phyloP scores from a whole-genome alignment of 1,140 invertebrate genomes.

The Camponotus pennsylvanicus region DNA sequence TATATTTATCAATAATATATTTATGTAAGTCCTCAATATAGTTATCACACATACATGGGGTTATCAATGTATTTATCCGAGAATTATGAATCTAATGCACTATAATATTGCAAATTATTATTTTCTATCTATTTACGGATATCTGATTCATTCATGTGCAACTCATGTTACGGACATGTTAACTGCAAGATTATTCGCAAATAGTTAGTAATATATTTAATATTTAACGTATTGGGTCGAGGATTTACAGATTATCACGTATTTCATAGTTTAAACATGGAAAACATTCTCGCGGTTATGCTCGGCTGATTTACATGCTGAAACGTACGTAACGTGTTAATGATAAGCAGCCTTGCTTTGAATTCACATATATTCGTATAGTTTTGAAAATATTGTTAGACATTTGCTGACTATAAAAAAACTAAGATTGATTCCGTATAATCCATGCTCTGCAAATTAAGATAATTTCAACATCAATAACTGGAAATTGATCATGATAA shows the following conservation, averaged over 20 bases:
- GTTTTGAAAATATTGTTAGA: not conserved
- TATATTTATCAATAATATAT: too few relatives aligned
- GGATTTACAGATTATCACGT: not conserved
- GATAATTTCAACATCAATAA: not conserved
- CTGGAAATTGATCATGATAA: not conserved
- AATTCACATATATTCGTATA: slow-evolving; percentile 13
- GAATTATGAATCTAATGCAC: not conserved
- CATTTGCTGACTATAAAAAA: not conserved
- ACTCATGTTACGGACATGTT: not conserved
- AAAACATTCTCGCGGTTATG: slow-evolving; percentile 30
- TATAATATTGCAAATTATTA: not conserved
- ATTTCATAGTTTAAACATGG: not conserved
- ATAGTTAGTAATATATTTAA: not conserved
- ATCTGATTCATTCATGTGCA: too few relatives aligned
- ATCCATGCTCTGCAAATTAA: not conserved
- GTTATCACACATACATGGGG: not conserved
- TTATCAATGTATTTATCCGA: not conserved
- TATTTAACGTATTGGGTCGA: not conserved
- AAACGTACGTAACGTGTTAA: slow-evolving; percentile 47
- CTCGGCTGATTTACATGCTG: slow-evolving; percentile 9
- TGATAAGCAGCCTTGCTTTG: slow-evolving; percentile 4
- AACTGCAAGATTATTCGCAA: not conserved
- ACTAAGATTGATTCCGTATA: not conserved
- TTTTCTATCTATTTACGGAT: not conserved
- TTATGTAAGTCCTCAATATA: too few relatives aligned